phyloP scores from a whole-genome alignment of 2,888 invertebrate species.

The Amblyjoppa proteus region DNA sequence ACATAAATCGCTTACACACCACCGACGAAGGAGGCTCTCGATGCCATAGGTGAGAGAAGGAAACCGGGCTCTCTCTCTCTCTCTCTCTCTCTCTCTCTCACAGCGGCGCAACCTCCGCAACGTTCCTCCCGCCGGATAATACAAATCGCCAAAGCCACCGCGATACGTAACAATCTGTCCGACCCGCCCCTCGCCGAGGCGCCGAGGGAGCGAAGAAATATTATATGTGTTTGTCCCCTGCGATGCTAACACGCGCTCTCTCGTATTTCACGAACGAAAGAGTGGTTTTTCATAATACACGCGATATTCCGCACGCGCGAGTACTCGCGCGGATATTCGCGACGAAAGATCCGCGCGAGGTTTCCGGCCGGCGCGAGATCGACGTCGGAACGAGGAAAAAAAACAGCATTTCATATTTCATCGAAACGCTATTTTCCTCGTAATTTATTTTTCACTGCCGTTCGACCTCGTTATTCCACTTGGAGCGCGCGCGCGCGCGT shows the following conservation, averaged over 20 bases:
- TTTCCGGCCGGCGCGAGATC: constrained; percentile 24
- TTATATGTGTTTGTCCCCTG: constrained; percentile 51
- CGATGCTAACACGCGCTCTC: constrained; percentile 16
- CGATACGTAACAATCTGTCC: constrained; percentile 59
- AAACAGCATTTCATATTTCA: constrained; percentile 15
- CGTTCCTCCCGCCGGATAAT: constrained; percentile 38
- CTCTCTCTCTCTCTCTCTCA: neutral
- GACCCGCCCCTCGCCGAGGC: constrained; percentile 22
- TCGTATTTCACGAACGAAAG: constrained; percentile 32
- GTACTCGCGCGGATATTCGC: neutral
- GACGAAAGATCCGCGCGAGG: constrained; percentile 14
- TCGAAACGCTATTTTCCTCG: constrained; percentile 26
- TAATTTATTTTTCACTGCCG: constrained; percentile 43
- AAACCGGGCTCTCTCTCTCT: neutral
- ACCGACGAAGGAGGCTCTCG: constrained; percentile 18
- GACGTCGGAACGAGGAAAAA: constrained; percentile 35
- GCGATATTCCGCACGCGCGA: constrained; percentile 13
- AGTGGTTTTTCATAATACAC: constrained; percentile 48
- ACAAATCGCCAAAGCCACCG: constrained; percentile 58
- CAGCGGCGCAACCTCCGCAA: neutral
- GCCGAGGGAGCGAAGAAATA: constrained; percentile 51
- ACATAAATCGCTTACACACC: constrained; percentile 53
- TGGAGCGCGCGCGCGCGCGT: neutral
- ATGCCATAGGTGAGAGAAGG: constrained; percentile 23
- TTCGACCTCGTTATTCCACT: constrained; percentile 15